Evolutionary conservation across 2,888 invertebrate species (phyloP).

Genomic region (Lasioglossum figueresi): DNA sequence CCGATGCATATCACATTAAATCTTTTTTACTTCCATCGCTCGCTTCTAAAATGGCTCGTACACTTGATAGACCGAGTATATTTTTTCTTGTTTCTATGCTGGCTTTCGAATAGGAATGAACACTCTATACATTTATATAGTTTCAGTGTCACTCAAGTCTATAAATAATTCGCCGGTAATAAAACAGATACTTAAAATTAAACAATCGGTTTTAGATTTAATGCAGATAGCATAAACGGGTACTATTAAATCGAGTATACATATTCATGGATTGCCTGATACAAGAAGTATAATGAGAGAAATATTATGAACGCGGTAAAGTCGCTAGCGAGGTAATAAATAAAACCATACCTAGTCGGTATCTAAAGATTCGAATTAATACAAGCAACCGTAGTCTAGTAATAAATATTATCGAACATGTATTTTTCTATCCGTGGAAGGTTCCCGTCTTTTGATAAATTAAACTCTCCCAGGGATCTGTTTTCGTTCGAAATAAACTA

Average conservation of each 20-base stretch:
- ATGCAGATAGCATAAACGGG: background rate
- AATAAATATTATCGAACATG: background rate
- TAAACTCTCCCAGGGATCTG: background rate
- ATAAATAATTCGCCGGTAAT: background rate
- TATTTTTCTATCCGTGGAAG: background rate
- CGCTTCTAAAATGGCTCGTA: background rate
- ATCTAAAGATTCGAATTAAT: background rate
- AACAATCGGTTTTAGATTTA: background rate
- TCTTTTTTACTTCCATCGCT: background rate
- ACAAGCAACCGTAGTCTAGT: background rate
- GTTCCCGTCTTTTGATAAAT: background rate
- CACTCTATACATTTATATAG: background rate
- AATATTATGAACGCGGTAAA: background rate
- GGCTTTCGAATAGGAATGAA: background rate
- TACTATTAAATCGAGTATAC: background rate
- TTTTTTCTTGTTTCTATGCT: background rate
- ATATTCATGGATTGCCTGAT: background rate
- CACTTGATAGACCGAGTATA: background rate
- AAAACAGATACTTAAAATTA: slow-evolving; percentile 5
- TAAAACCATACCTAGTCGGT: background rate
- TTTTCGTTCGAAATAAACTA: background rate
- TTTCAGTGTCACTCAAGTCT: background rate
- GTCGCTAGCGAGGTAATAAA: background rate
- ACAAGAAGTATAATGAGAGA: background rate
- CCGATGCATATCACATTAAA: background rate